A percentile compares a stretch with the other conserved stretches of the same genome.
Conservation (phyloP, 2,113 vertebrate species). For the Noctilio leporinus region DNA sequence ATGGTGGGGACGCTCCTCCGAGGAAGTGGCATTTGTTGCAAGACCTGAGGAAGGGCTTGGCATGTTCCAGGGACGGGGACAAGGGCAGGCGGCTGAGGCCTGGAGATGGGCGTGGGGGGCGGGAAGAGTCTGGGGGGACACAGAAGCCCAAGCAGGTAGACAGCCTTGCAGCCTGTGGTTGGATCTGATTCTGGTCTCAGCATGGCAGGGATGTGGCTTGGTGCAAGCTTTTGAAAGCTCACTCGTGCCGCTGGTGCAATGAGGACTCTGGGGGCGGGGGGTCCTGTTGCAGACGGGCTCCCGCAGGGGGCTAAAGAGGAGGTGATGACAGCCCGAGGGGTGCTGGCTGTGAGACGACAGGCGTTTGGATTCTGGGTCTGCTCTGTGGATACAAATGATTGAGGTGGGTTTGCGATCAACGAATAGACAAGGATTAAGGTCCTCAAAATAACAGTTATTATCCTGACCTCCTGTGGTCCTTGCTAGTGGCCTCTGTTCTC, state of each 20-base stretch:
- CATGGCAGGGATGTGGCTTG: not conserved
- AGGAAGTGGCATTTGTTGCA: not conserved
- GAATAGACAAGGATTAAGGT: not conserved
- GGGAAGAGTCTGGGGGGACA: not conserved
- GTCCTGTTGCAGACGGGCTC: not conserved
- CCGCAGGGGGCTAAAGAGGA: not conserved
- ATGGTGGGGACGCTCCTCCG: not conserved
- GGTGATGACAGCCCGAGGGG: not conserved
- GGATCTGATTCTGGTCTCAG: not conserved
- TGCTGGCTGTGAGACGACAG: not conserved
- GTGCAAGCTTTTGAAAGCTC: not conserved
- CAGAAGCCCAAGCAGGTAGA: accelerated
- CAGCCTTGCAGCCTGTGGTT: accelerated
- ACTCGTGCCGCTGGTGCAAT: not conserved
- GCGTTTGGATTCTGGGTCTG: not conserved
- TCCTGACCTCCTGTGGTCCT: not conserved
- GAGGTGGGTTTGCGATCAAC: not conserved
- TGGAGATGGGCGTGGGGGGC: not conserved
- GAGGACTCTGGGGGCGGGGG: too few species aligned
- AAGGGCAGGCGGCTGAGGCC: not conserved
- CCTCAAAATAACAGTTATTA: not conserved
- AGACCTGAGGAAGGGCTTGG: not conserved
- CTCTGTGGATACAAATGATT: not conserved
- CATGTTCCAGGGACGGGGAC: not conserved
- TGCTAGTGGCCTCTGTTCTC: not conserved